Conservation (phyloP, 2,888 invertebrate species). For the Hofmannophila pseudospretella region DNA sequence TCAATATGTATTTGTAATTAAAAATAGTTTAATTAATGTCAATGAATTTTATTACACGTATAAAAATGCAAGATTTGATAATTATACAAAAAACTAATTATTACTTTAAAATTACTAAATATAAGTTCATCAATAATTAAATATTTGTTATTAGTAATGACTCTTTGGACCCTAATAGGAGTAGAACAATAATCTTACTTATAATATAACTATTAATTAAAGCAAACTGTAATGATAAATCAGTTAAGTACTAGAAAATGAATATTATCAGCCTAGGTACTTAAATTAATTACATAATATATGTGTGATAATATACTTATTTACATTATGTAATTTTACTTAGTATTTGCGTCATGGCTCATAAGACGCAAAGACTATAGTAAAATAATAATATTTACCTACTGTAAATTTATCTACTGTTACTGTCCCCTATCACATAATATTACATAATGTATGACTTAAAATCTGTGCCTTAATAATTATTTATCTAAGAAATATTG, state of each 20-base stretch:
- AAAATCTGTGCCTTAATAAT: too few relatives aligned
- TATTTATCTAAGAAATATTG: not conserved
- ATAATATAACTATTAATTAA: not conserved
- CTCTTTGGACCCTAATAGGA: constrained; percentile 28
- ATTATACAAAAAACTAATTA: not conserved
- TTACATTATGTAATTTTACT: not conserved
- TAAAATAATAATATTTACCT: too few relatives aligned
- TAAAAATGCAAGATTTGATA: not conserved
- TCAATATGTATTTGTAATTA: too few relatives aligned
- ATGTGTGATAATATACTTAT: not conserved
- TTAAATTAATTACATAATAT: not conserved
- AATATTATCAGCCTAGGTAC: too few relatives aligned
- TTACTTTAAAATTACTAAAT: not conserved
- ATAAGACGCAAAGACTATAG: constrained; percentile 58
- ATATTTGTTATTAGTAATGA: constrained; percentile 11
- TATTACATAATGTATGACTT: too few relatives aligned
- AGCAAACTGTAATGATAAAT: too few relatives aligned
- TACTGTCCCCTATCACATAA: too few relatives aligned
- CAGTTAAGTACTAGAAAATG: too few relatives aligned
- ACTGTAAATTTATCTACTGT: too few relatives aligned
- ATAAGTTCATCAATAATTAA: constrained; percentile 6
- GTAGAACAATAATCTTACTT: constrained; percentile 14
- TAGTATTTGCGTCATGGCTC: constrained; percentile 66
- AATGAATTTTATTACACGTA: not conserved
- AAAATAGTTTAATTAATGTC: too few relatives aligned